Evolutionary conservation across 2,113 vertebrate genomes (phyloP), one percentile per base, ranked within the genome.

Genomic region (Pseudolaguvia tuberculata): DNA sequence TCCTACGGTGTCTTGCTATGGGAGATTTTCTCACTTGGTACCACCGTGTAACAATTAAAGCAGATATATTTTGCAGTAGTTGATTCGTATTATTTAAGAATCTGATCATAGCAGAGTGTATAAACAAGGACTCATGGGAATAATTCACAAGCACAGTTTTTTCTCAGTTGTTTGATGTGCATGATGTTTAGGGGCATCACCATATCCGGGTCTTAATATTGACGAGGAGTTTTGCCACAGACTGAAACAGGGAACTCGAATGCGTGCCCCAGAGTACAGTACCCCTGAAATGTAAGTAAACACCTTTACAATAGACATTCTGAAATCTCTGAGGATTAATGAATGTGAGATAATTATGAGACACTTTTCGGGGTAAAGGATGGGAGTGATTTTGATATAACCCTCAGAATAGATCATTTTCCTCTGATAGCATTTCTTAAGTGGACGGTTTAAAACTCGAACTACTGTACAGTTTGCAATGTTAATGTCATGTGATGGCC

Each of bases 1-100:
- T 95, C 96, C 55, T 98, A 87, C 0, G 96, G 95, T 55, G 92
- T 98, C 7, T 87, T 98, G 83, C 91, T 98, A 58, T 98, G 96
- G 96, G 96, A 98, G 84, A 98, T 98, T 84, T 98, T 98, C 90
- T 98, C 96, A 79, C 86, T 98, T 83, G 96, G 96, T 98, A 71
- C 84, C 0, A 83, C 73, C 18, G 10, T 20, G 2, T 1, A 6
- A 47, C 47, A 52, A 63, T 53, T 10, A 17, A 6, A 48, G 23
- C 21, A 52, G 17, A 35, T n/a, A 6, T 14, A 17, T 70, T 73
- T 61, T 42, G 5, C n/a, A 61, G 20, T 63, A 1, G 2, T n/a
- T n/a, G n/a, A 21, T 7, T 8, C 35, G 47, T 42, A 52, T 23
- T 2, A 51, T 50, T 18, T 18, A 4, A 18, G 18, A 42, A 27